Base-by-base conservation (phyloP, 2,797 vertebrate genomes). In the Anguilla obscura region DNA sequence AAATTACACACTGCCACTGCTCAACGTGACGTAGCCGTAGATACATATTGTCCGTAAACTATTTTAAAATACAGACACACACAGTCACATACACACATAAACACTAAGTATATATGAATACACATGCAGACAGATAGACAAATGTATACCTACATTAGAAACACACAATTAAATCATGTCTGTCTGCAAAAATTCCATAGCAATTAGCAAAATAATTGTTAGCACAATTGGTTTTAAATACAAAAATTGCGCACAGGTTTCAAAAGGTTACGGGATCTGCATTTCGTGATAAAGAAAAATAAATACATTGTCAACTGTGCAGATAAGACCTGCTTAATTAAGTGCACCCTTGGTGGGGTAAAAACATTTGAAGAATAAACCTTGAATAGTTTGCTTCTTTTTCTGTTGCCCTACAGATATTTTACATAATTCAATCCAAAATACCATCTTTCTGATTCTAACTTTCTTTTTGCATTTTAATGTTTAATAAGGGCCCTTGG, bases 381-480 rank as follows among this genome's bases (percentile, higher is more conserved):
- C 94, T 95, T 92, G 93, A 93, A 90, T 93, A 95, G 94, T 95
- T 96, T 96, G 96, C 94, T 93, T 93, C 94, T 96, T 94, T 92
- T 93, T 87, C 92, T 92, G 94, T 90, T 97, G 96, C 97, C 97
- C 97, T 97, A 96, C 92, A 97, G 97, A 97, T 97, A 97, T 97
- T 98, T 97, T 97, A 97, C 96, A 97, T 98, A 98, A 98, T 98
- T 98, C 97, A 98, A 98, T 98, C 96, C 97, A 96, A 98, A 98
- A 97, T 96, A 96, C 95, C 94, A 96, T 98, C 97, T 97, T 97
- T 98, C 95, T 97, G 95, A 96, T 97, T 97, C 95, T 93, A 97
- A 97, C 96, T 98, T 97, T 96, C 95, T 98, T 93, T 96, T 93
- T 96, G 96, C 95, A 96, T 97, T 97, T 98, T 97, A 99, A 99